Evolutionary conservation across 1,140 invertebrate genomes (phyloP), one percentile per base, ranked within the genome.

Genomic region (Hycleus cichorii): DNA sequence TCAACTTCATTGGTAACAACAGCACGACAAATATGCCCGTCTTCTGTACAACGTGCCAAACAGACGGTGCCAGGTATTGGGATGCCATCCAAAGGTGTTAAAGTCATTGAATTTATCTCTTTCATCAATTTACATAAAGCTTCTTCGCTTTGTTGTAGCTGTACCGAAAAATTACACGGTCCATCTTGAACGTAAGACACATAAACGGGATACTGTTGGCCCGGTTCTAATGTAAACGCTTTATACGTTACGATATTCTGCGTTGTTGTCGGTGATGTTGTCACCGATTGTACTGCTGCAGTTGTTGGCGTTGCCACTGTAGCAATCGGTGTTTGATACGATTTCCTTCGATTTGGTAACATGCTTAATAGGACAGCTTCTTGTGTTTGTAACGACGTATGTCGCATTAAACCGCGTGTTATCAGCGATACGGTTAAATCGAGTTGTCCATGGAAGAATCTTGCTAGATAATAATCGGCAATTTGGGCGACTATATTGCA

Each of bases 171-270:
- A 52, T 83, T 73, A 49, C 80, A 78, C 2, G 87, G 87, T 1
- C 88, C 88, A 65, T 91, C 86, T 67, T 87, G 85, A 11, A 89
- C 83, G 69, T 79, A 85, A 32, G 87, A 89, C 3, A 89, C 80
- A 69, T 78, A 80, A 1, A 88, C 85, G 61, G 83, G 77, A 65
- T 90, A 83, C 53, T n/a, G 80, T 66, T 63, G 45, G n/a, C 59
- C 61, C 0, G 69, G 59, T 59, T 83, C 81, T 24, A 68, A 47
- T 10, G 60, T 63, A 26, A 60, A 53, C 1, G 63, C 60, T 57
- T 69, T 69, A 46, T 64, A 69, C 32, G 63, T 67, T 43, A 59
- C 64, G n/a, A 67, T 65, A 32, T 58, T 60, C 50, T 46, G 49
- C 39, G 40, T 57, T 1, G 52, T n/a, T 18, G 27, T 26, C 5